Evolutionary conservation across 2,113 vertebrate genomes (phyloP).

Genomic region (Panthera uncia): DNA sequence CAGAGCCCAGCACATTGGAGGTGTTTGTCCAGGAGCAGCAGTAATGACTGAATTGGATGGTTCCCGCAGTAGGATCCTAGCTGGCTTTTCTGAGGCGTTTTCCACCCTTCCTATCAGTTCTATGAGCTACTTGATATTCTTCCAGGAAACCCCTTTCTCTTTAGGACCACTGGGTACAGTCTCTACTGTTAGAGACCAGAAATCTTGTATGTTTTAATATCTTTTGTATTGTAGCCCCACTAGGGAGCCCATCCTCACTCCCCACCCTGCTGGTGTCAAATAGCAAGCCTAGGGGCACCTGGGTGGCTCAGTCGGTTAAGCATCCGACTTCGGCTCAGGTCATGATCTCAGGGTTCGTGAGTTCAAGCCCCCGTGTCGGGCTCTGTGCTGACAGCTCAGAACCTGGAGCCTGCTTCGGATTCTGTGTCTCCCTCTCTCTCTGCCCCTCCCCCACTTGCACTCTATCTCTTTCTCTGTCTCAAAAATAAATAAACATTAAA

Average conservation of each 20-base stretch:
- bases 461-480: no score
- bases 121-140: not conserved
- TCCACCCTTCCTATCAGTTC: conserved; percentile 15
- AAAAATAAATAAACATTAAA: no score
- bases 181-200: not conserved
- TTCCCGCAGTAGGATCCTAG: not conserved
- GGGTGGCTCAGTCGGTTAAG: no score
- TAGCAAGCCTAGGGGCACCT: not conserved
- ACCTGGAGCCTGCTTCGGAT: no score
- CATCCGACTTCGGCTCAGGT: no score
- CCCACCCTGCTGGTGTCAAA: not conserved
- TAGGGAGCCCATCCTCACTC: not conserved
- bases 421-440: no score
- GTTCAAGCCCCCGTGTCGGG: no score
- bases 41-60: not conserved
- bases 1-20: not conserved
- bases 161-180: not conserved
- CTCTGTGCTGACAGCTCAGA: no score
- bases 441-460: no score
- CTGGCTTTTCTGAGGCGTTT: conserved; percentile 18
- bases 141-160: not conserved
- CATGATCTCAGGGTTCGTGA: no score
- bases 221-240: not conserved
- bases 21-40: not conserved
- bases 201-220: not conserved